A percentile compares a stretch with the other conserved stretches of the same genome.
Evolutionary conservation across 2,113 vertebrate species (phyloP).

Genomic region (Ptyas mucosa): DNA sequence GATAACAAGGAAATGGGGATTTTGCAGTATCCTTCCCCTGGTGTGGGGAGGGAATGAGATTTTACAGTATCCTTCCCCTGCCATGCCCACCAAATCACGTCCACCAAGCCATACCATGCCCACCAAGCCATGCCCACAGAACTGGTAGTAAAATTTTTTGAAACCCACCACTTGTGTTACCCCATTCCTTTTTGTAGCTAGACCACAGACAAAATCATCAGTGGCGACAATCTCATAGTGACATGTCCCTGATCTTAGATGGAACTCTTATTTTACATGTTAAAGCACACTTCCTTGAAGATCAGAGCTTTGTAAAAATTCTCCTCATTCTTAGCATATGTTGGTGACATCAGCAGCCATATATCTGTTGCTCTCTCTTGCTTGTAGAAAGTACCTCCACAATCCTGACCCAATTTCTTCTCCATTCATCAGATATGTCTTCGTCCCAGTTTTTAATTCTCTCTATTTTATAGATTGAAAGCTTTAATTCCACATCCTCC

Average conservation of each 20-base stretch:
- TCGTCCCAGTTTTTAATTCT: not conserved
- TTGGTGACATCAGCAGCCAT: not conserved
- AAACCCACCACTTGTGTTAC: too few species aligned
- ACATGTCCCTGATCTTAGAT: not conserved
- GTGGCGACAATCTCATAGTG: not conserved
- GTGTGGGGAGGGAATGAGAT: too few species aligned
- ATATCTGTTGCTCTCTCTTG: not conserved
- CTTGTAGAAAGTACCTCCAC: not conserved
- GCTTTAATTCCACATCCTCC: not conserved
- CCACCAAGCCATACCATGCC: too few species aligned
- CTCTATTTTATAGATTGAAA: not conserved
- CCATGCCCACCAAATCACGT: too few species aligned
- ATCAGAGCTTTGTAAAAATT: not conserved
- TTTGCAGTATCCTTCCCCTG: too few species aligned
- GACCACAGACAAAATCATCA: not conserved
- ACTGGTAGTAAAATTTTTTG: too few species aligned
- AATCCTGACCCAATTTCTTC: not conserved
- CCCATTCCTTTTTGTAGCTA: not conserved
- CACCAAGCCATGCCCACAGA: too few species aligned
- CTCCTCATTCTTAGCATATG: not conserved
- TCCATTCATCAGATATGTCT: not conserved
- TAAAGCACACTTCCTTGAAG: not conserved
- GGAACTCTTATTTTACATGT: not conserved
- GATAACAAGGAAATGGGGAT: too few species aligned
- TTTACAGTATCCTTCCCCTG: too few species aligned